phyloP scores from a whole-genome alignment of 2,888 invertebrate genomes.

The Hypsopygia costalis region DNA sequence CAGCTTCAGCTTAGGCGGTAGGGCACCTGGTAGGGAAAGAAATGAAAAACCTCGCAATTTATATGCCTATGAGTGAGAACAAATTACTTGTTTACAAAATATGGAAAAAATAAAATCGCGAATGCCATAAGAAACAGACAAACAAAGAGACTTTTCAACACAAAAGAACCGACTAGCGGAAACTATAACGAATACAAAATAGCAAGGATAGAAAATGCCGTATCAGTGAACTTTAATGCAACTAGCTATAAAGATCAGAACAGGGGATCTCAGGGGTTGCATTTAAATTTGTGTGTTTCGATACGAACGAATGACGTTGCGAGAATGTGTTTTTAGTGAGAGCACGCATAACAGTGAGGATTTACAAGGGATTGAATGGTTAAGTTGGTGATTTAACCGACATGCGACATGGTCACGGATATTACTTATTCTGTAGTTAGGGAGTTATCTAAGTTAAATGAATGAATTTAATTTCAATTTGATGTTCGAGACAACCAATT shows the following conservation, averaged over 20 bases:
- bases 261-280: conserved; percentile 8
- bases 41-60: no score
- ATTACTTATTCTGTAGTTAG: no score
- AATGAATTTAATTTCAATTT: no score
- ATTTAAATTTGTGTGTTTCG: conserved; percentile 8
- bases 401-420: no score
- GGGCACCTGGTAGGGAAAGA: no score
- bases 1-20: no score
- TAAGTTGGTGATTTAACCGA: no score
- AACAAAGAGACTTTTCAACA: conserved; percentile 55
- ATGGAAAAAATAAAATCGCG: conserved; percentile 36
- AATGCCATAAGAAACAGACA: conserved; percentile 39
- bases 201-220: conserved; percentile 26
- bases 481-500: no score
- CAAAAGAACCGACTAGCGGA: conserved; percentile 46
- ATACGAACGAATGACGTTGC: conserved; percentile 33
- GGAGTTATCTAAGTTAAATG: no score
- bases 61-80: no score
- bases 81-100: conserved; percentile 34
- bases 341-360: conserved; percentile 10
- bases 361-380: conserved; percentile 16
- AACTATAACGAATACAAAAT: conserved; percentile 42
- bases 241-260: conserved; percentile 18
- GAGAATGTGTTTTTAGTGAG: conserved; percentile 39
- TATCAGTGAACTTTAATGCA: conserved; percentile 13